Conservation (phyloP, 2,888 invertebrate species). For the Rutpela maculata region DNA sequence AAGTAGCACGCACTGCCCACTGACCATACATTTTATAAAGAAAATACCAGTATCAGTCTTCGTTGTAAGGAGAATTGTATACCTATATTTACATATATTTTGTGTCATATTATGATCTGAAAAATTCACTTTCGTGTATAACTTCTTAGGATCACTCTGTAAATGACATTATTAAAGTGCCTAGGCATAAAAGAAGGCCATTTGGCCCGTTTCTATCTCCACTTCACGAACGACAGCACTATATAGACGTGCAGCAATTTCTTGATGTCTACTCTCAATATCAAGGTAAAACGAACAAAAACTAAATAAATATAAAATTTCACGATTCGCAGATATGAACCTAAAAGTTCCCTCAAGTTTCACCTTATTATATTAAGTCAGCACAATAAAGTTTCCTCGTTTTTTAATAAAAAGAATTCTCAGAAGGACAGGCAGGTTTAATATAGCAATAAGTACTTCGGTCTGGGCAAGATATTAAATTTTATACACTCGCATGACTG, state of each 20-base stretch:
- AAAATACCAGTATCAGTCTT: too few relatives aligned
- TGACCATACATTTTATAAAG: too few relatives aligned
- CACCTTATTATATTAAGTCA: constrained; percentile 48
- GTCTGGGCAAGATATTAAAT: constrained; percentile 32
- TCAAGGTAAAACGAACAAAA: constrained; percentile 18
- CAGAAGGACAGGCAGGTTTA: constrained; percentile 34
- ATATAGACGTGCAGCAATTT: constrained; percentile 17
- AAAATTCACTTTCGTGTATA: too few relatives aligned
- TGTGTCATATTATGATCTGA: too few relatives aligned
- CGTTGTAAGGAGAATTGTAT: too few relatives aligned
- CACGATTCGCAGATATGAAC: constrained; percentile 21
- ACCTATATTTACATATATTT: too few relatives aligned
- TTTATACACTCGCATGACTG: constrained; percentile 39
- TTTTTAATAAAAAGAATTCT: constrained; percentile 48
- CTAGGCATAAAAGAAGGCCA: neutral
- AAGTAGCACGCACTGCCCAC: too few relatives aligned
- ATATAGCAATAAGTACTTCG: constrained; percentile 29
- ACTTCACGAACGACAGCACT: constrained; percentile 4
- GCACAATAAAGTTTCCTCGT: constrained; percentile 50
- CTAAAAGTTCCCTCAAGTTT: constrained; percentile 9
- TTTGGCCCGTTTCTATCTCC: neutral
- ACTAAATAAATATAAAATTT: constrained; percentile 37
- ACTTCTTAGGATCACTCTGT: neutral
- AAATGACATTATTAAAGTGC: neutral
- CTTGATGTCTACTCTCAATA: neutral